Percentiles rank a stretch among this genome's conserved stretches.
phyloP scores from a whole-genome alignment of 2,113 vertebrate genomes.

The Periophthalmus modestus region DNA sequence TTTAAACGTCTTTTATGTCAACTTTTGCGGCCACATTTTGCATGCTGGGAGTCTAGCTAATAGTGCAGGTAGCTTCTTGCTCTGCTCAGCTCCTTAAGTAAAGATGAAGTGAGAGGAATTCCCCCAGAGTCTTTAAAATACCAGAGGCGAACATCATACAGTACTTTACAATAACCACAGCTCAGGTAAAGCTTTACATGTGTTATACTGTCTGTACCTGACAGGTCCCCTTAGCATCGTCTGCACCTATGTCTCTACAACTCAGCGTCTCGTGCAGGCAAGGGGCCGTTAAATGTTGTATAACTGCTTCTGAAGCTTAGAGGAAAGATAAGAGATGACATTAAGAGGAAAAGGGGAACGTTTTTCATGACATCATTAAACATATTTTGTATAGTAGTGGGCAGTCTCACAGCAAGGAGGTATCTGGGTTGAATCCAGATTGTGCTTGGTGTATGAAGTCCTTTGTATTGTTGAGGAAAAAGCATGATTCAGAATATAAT shows the following conservation, averaged over 20 bases:
- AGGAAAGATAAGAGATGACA: background rate
- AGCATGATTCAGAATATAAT: no score
- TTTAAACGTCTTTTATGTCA: background rate
- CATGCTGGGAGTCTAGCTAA: background rate
- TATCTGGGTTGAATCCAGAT: background rate
- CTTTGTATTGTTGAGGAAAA: background rate
- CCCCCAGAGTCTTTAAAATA: slow-evolving; percentile 46
- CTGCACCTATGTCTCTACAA: slow-evolving; percentile 13
- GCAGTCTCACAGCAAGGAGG: background rate
- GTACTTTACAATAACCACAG: slow-evolving; percentile 2
- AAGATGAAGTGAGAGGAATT: slow-evolving; percentile 34
- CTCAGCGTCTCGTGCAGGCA: background rate
- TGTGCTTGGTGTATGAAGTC: background rate
- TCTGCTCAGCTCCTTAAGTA: background rate
- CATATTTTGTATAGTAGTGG: background rate
- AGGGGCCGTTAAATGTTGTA: slow-evolving; percentile 14
- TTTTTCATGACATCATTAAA: background rate
- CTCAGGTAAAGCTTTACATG: slow-evolving; percentile 38
- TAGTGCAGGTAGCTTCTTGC: slow-evolving; percentile 30
- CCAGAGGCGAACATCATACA: slow-evolving; percentile 29
- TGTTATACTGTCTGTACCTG: slow-evolving; percentile 9
- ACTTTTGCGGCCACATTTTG: background rate
- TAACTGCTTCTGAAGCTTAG: background rate
- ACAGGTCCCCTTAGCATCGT: background rate
- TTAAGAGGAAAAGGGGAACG: background rate